phyloP scores from a whole-genome alignment of 2,113 vertebrate species.

The Tupaia tana region DNA sequence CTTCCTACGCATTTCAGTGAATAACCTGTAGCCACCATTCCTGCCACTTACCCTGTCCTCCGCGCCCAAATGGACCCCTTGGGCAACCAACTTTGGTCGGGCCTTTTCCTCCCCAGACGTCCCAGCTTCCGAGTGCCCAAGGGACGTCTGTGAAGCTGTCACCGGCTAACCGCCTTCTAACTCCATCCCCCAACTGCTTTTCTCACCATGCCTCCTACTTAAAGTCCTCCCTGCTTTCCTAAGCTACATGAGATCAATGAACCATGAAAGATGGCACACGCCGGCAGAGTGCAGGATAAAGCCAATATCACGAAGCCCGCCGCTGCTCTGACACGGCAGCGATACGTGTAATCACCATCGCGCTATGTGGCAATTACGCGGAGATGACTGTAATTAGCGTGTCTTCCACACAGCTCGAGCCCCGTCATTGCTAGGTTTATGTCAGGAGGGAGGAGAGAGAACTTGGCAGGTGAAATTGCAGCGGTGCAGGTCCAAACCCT shows the following conservation, averaged over 20 bases:
- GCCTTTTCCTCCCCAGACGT: background rate
- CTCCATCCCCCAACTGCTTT: background rate
- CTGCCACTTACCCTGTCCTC: background rate
- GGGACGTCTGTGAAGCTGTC: background rate
- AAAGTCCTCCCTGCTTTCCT: background rate
- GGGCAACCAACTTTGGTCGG: background rate
- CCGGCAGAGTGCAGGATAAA: constrained; percentile 16
- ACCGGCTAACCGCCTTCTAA: background rate
- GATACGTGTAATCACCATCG: constrained; percentile 45
- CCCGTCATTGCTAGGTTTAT: background rate
- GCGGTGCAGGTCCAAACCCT: background rate
- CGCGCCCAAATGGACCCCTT: background rate
- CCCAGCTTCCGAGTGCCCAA: background rate
- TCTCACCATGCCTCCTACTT: background rate
- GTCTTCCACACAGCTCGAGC: constrained; percentile 29
- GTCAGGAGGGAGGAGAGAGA: constrained; percentile 34
- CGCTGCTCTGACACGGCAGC: constrained; percentile 1
- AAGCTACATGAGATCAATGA: background rate
- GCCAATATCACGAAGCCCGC: background rate
- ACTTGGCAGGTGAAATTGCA: background rate
- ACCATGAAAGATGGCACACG: background rate
- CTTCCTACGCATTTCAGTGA: background rate
- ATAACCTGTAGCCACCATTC: background rate
- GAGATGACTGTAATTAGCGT: constrained; percentile 70
- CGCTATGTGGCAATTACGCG: constrained; percentile 43